A percentile compares a stretch with the other conserved stretches of the same genome.
phyloP scores from a whole-genome alignment of 2,888 invertebrate genomes.

The Nemoura dubitans region DNA sequence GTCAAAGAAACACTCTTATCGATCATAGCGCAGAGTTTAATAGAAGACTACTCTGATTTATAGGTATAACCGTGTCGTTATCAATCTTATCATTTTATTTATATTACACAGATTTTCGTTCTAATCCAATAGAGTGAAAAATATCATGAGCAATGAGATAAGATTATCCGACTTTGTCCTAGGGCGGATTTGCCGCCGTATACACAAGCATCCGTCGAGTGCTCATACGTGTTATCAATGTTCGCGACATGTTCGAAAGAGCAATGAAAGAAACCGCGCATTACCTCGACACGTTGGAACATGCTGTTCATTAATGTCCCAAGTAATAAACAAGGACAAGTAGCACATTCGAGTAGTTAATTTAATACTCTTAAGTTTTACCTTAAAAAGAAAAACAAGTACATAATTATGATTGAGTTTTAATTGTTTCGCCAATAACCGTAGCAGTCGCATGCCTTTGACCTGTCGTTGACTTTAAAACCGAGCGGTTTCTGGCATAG shows the following conservation, averaged over 20 bases:
- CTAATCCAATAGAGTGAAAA: conserved; percentile 14
- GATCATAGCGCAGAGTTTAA: not conserved
- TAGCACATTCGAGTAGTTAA: not conserved
- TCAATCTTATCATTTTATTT: conserved; percentile 21
- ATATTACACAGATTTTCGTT: not conserved
- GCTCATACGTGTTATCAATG: not conserved
- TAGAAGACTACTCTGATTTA: not conserved
- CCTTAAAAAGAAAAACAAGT: not conserved
- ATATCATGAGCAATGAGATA: not conserved
- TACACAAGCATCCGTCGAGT: not conserved
- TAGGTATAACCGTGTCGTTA: not conserved
- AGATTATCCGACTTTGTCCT: conserved; percentile 15
- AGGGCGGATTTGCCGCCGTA: not conserved
- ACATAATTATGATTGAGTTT: not conserved
- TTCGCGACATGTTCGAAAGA: not conserved
- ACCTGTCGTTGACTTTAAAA: not conserved
- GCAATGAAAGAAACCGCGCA: conserved; percentile 10
- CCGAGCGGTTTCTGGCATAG: not conserved
- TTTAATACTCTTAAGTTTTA: not conserved
- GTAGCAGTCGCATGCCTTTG: not conserved
- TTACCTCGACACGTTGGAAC: not conserved
- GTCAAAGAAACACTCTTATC: not conserved
- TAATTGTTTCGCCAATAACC: not conserved
- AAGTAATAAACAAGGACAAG: conserved; percentile 27
- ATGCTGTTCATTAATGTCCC: not conserved